Conservation (phyloP, 2,888 invertebrate genomes). For the Meghimatium bilineatum region DNA sequence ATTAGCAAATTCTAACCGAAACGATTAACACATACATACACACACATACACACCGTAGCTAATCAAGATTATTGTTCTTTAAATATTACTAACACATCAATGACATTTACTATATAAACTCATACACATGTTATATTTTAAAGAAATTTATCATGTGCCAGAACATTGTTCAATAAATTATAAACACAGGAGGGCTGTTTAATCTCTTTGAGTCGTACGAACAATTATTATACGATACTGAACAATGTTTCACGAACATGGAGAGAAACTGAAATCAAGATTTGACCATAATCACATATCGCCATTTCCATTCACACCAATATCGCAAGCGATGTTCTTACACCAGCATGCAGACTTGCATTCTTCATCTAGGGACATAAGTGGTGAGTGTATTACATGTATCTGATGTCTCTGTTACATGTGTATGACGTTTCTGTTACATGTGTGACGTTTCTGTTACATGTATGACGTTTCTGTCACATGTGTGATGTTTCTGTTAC, state of each 20-base stretch:
- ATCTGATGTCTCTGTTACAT: no score
- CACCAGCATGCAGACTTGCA: neutral
- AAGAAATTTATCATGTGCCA: neutral
- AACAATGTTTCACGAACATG: conserved; percentile 24
- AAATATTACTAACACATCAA: neutral
- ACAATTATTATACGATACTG: neutral
- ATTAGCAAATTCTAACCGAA: no score
- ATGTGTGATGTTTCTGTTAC: no score
- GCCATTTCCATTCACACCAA: conserved; percentile 4
- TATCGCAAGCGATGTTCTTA: conserved; percentile 2
- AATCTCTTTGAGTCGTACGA: neutral
- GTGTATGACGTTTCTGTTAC: no score
- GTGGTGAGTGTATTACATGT: neutral
- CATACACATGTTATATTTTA: neutral
- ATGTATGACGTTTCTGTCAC: neutral
- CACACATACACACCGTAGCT: no score
- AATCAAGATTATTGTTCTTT: no score
- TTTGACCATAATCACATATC: conserved; percentile 15
- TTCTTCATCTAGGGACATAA: neutral
- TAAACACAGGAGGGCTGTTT: neutral
- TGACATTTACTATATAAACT: neutral
- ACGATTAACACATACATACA: no score
- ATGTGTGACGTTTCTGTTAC: neutral
- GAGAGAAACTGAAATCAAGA: conserved; percentile 26
- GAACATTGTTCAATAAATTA: neutral